A percentile compares a stretch with the other conserved stretches of the same genome.
Evolutionary conservation across 2,888 invertebrate genomes (phyloP).

Genomic region (Laspeyria flexula): DNA sequence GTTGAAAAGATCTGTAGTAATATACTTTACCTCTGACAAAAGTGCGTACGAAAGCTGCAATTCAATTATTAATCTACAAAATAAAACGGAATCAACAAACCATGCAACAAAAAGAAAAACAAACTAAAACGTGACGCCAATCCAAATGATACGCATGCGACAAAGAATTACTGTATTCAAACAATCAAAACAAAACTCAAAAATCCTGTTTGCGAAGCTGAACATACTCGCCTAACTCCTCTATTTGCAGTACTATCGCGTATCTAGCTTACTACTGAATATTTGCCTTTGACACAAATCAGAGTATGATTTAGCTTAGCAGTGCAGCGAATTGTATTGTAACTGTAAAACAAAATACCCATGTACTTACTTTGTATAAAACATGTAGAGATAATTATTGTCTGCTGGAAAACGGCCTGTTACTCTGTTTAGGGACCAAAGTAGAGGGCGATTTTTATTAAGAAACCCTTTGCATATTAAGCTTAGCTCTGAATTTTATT

Average conservation of each 20-base stretch:
- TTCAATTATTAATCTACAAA: constrained; percentile 5
- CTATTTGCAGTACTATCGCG: no score
- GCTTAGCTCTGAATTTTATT: no score
- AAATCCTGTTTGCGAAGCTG: constrained; percentile 7
- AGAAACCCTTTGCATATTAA: no score
- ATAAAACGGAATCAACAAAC: constrained; percentile 25
- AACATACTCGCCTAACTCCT: neutral
- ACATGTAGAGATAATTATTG: no score
- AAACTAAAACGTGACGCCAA: neutral
- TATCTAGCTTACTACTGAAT: neutral
- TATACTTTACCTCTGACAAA: constrained; percentile 8
- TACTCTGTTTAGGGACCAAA: no score
- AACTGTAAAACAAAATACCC: no score
- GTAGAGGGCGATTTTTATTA: no score
- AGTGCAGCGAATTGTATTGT: no score
- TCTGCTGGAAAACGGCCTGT: no score
- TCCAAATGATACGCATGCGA: constrained; percentile 11
- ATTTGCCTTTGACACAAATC: neutral
- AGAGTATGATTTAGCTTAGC: neutral
- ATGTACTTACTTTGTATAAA: no score
- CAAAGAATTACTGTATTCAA: constrained; percentile 8
- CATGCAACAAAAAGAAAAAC: constrained; percentile 38
- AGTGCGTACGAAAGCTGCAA: neutral
- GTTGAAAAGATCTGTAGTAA: neutral
- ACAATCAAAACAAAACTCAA: constrained; percentile 6